A percentile compares a stretch with the other conserved stretches of the same genome.
These are phyloP conservation scores for Calidris pugnax DNA, from an alignment of 2,113 vertebrate genomes.

Conservation along the genomic window DNA sequence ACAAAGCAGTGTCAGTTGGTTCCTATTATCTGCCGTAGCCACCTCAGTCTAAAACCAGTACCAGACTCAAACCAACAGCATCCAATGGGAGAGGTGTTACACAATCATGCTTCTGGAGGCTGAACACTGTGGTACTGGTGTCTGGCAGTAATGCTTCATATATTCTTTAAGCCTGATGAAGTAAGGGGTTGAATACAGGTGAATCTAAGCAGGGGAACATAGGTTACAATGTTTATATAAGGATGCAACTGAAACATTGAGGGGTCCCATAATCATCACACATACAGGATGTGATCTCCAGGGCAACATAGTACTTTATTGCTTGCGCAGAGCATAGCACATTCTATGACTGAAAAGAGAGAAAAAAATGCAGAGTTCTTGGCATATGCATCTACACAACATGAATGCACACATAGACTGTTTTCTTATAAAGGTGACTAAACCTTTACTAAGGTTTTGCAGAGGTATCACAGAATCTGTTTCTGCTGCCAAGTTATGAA, in stretches of 20 bases:
- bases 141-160: neutral
- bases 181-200: neutral
- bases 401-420: neutral
- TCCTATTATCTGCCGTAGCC: neutral
- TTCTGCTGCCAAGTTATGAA: neutral
- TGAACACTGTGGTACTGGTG: neutral
- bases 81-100: neutral
- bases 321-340: neutral
- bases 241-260: neutral
- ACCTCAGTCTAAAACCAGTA: neutral
- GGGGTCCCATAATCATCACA: neutral
- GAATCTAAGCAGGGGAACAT: neutral
- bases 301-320: neutral
- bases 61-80: neutral
- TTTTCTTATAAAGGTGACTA: neutral
- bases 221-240: neutral
- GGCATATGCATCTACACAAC: neutral
- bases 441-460: neutral
- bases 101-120: neutral
- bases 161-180: neutral
- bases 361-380: neutral
- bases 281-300: neutral
- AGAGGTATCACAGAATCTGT: neutral
- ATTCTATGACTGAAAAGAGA: neutral
- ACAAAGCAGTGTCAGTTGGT: neutral